Evolutionary conservation across 2,797 vertebrate genomes (phyloP).

Genomic region (Prunella strophiata): DNA sequence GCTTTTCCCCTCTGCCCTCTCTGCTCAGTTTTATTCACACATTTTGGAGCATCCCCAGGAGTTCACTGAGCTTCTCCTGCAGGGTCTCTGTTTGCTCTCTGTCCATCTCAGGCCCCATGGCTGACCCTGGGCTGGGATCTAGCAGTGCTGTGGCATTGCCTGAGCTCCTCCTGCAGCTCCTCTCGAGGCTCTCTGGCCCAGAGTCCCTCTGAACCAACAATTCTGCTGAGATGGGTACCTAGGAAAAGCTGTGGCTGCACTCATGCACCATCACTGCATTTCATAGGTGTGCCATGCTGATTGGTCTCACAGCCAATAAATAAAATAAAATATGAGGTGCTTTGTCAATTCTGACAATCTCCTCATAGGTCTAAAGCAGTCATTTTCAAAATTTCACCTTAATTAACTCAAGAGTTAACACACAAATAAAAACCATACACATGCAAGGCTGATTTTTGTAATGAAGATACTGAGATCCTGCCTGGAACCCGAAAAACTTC

Average conservation of each 20-base stretch:
- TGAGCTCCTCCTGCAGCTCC: neutral
- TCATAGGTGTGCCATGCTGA: neutral
- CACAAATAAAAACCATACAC: neutral
- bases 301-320: neutral
- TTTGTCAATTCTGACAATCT: neutral
- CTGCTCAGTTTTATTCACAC: neutral
- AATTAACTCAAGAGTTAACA: neutral
- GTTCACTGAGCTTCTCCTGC: neutral
- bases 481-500: neutral
- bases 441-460: neutral
- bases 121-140: neutral
- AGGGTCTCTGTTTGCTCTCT: neutral
- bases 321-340: neutral
- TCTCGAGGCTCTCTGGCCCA: neutral
- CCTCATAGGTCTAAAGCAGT: neutral
- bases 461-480: neutral
- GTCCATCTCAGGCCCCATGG: accelerated
- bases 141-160: neutral
- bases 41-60: neutral
- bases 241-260: neutral
- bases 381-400: neutral
- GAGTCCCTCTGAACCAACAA: neutral
- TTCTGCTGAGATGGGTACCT: accelerated
- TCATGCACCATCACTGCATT: neutral
- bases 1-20: neutral